Evolutionary conservation across 2,888 invertebrate species (phyloP).

Genomic region (Nemotelus nigrinus): DNA sequence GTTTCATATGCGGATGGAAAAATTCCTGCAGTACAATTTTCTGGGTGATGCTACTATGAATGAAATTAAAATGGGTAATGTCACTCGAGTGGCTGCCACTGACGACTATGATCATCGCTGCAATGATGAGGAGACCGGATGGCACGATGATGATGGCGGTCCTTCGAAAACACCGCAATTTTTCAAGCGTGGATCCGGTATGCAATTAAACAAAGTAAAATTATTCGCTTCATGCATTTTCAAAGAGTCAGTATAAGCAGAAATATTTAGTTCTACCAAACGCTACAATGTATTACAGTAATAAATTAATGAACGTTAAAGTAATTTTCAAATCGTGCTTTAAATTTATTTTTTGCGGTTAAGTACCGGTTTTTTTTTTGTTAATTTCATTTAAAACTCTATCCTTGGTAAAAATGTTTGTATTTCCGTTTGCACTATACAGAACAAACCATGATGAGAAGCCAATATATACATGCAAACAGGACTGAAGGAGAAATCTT

Average conservation of each 20-base stretch:
- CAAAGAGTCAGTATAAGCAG: background rate
- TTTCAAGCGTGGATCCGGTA: constrained; percentile 36
- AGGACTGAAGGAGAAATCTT: too few relatives aligned
- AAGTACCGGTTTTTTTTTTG: too few relatives aligned
- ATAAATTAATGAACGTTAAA: background rate
- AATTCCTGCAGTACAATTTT: constrained; percentile 19
- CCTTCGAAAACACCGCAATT: constrained; percentile 31
- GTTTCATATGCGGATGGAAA: constrained; percentile 3
- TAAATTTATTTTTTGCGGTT: too few relatives aligned
- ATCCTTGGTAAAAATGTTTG: too few relatives aligned
- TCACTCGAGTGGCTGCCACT: constrained; percentile 23
- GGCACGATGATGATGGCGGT: background rate
- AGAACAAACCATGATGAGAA: too few relatives aligned
- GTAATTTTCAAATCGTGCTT: too few relatives aligned
- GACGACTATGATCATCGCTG: background rate
- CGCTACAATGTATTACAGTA: background rate
- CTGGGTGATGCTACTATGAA: constrained; percentile 23
- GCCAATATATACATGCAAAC: too few relatives aligned
- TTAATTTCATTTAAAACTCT: too few relatives aligned
- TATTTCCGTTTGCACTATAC: too few relatives aligned
- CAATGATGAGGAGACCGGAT: background rate
- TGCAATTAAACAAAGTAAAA: constrained; percentile 43
- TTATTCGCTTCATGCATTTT: constrained; percentile 27
- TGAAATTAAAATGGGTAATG: constrained; percentile 43
- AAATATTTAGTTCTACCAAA: constrained; percentile 36